Evolutionary conservation across 2,888 invertebrate species (phyloP), one percentile per base, ranked within the genome.

Genomic region (Gari tellinella): DNA sequence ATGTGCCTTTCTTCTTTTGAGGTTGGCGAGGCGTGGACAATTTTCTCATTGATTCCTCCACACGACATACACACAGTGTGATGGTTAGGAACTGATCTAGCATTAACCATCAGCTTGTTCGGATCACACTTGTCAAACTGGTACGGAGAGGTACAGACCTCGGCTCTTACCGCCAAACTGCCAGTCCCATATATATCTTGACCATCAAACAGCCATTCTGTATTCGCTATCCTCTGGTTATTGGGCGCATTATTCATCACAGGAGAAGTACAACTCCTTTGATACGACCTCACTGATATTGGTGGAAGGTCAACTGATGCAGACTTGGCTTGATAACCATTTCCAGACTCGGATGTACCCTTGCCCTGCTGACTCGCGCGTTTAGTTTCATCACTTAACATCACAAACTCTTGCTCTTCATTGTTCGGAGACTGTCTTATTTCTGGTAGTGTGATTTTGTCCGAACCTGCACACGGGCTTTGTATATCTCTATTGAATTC

Each of bases 111-210:
- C n/a, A 69, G 43, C 40, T 57, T 57, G 15, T 51, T 41, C 7
- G 74, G 62, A 37, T 70, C 70, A n/a, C 31, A 46, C 55, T 60
- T 75, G 40, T 75, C 53, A 21, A 75, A 62, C 21, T 52, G 66
- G 41, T 66, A 72, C n/a, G 65, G 58, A 8, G 57, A 66, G 4
- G 53, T 53, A n/a, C 69, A 66, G 12, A 38, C 41, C 21, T 58
- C 58, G n/a, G 69, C 58, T 38, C 65, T 48, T 1, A 68, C 68
- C 21, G 68, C 55, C 8, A 65, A 45, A 10, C 66, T 57, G 15
- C 58, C 45, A 25, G 1, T 41, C 1, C 25, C 5, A n/a, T 15
- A 12, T 10, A n/a, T 45, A 5, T 19, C 19, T 15, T 40, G 40
- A 12, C 10, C 14, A 17, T 57, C 57, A 17, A 45, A 5, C 2